phyloP scores from a whole-genome alignment of 2,113 vertebrate genomes.

The Mellivora capensis region DNA sequence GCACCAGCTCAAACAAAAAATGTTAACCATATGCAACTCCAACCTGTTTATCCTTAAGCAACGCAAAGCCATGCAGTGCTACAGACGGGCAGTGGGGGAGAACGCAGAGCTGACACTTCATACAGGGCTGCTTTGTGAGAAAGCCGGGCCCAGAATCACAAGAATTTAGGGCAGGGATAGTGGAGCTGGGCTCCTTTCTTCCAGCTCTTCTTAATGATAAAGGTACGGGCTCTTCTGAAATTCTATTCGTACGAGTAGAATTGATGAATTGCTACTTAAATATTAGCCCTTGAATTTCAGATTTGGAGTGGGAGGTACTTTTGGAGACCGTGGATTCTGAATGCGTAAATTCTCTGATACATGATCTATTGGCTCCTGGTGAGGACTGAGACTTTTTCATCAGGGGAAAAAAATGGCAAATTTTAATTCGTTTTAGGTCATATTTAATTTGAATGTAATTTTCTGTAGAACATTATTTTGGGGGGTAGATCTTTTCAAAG shows the following conservation, averaged over 20 bases:
- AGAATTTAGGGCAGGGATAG: background rate
- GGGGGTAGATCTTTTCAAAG: background rate
- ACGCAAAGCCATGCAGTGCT: conserved; percentile 63
- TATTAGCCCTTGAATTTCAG: background rate
- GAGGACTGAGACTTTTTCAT: background rate
- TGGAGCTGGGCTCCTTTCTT: background rate
- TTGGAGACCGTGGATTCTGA: background rate
- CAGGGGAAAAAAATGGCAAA: background rate
- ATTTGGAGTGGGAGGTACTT: background rate
- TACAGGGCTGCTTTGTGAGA: background rate
- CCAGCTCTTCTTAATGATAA: background rate
- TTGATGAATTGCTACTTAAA: background rate
- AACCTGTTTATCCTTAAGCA: conserved; percentile 69
- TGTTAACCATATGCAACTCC: conserved; percentile 64
- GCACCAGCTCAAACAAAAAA: conserved; percentile 54
- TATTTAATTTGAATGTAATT: conserved; percentile 1
- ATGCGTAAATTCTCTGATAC: background rate
- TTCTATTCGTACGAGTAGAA: background rate
- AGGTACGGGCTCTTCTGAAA: background rate
- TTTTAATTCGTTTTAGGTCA: conserved; percentile 16
- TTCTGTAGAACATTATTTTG: background rate
- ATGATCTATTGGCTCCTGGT: background rate
- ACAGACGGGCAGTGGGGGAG: conserved; percentile 45
- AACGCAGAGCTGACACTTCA: conserved; percentile 25
- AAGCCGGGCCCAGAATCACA: background rate